Conservation (phyloP, 1,140 invertebrate genomes). For the Drosophila kanapiae region DNA sequence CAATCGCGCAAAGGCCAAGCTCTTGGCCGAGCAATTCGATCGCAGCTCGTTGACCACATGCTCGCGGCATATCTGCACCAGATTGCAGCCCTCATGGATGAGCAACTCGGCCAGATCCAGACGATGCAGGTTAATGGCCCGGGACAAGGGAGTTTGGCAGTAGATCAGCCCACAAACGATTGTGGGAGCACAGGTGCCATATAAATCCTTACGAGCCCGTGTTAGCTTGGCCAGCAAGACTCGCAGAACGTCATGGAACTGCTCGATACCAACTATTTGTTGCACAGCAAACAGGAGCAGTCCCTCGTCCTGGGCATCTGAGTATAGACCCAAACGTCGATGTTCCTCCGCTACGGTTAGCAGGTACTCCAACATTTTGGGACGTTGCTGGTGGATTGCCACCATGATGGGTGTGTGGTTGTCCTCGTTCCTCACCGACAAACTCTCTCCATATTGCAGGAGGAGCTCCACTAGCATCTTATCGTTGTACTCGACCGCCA, state of each 20-base stretch:
- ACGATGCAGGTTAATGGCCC: constrained; percentile 85
- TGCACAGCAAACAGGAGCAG: constrained; percentile 84
- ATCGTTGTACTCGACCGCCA: constrained; percentile 86
- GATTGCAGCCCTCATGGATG: constrained; percentile 86
- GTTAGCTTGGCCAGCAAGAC: constrained; percentile 84
- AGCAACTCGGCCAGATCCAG: constrained; percentile 85
- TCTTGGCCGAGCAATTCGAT: constrained; percentile 14
- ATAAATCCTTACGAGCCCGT: constrained; percentile 54
- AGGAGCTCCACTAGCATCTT: constrained; percentile 86
- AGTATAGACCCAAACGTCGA: constrained; percentile 42
- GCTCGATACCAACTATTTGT: constrained; percentile 68
- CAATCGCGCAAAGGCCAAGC: constrained; percentile 53
- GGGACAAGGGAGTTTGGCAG: constrained; percentile 86
- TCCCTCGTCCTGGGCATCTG: constrained; percentile 85
- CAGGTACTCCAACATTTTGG: constrained; percentile 86
- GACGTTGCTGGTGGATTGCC: constrained; percentile 87
- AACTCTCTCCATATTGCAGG: constrained; percentile 85
- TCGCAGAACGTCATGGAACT: constrained; percentile 85
- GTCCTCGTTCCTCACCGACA: constrained; percentile 86
- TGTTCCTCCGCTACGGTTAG: constrained; percentile 84
- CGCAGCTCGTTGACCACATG: constrained; percentile 64
- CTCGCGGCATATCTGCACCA: constrained; percentile 70
- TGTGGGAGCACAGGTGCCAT: constrained; percentile 43
- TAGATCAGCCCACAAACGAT: constrained; percentile 73
- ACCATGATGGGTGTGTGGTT: constrained; percentile 88